Conservation (phyloP, 2,113 vertebrate species). For the Pterophyllum scalare region DNA sequence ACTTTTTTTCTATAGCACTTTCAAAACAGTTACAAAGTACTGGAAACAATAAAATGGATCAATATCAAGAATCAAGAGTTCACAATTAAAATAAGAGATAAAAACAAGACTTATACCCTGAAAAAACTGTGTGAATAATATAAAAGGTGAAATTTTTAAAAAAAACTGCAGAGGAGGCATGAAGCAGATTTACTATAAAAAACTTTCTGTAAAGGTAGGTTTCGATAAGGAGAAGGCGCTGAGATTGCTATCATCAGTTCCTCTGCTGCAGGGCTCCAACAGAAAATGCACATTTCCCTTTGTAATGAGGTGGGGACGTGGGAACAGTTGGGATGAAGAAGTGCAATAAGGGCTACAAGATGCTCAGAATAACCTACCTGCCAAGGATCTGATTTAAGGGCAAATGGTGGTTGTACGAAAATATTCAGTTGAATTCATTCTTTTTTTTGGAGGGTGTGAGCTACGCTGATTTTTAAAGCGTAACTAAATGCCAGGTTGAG, state of each 20-base stretch:
- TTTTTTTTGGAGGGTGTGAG: background rate
- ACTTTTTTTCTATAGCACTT: no score
- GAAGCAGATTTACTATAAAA: background rate
- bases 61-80: no score
- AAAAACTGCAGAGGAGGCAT: background rate
- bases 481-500: background rate
- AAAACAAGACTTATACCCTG: fast-evolving
- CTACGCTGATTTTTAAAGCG: background rate
- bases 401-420: background rate
- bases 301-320: background rate
- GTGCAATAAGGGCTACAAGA: background rate
- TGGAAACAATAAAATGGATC: no score
- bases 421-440: background rate
- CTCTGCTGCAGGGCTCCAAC: background rate
- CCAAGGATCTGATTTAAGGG: background rate
- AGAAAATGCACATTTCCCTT: background rate
- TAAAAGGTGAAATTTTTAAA: background rate
- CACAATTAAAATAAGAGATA: background rate
- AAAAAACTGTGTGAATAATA: background rate
- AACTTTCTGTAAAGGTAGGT: background rate
- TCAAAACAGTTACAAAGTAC: no score
- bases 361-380: background rate
- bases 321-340: background rate
- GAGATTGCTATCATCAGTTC: background rate
- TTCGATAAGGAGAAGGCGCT: background rate